Base-by-base conservation (phyloP, 1,140 invertebrate species). In the Cotesia glomerata region DNA sequence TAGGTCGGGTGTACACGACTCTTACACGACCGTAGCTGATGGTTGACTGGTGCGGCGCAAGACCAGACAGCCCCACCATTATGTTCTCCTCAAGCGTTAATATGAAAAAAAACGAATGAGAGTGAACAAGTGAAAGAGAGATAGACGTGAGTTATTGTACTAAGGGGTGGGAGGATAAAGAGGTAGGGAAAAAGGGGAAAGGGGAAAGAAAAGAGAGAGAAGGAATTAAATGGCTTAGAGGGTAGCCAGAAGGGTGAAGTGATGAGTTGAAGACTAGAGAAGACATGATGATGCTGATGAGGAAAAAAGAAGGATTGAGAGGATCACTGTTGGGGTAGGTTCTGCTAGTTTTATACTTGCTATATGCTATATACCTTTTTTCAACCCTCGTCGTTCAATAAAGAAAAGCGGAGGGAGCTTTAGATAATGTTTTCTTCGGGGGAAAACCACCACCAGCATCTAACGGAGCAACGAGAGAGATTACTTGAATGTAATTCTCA, bases 11-110 rank as follows among this genome's bases (percentile, higher is more conserved):
- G 62, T 35, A 34, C 59, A 34, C 39, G 69, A 16, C 83, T 81
- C 73, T 82, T 77, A 77, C 85, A 81, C 81, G 80, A 85, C 84
- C 83, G 84, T 82, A 80, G 84, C 83, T 86, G 82, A 84, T 80
- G 79, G 84, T 85, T 82, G 84, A 87, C 85, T 87, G 84, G 77
- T 81, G 79, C 76, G 80, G 85, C 85, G 85, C 84, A 85, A 87
- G 84, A 86, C 81, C 85, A 80, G 79, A 82, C 76, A 81, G 80
- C 84, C 81, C 83, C 83, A 80, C 78, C 78, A 78, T 76, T 72
- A 69, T 74, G 76, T 76, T 77, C 56, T 76, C 74, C 68, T 75
- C 49, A 64, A 45, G 39, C 39, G 39, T 45, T 45, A 45, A 5
- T 45, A 45, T 45, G 39, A 45, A 11, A 45, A 45, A 45, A 45